A percentile compares a stretch with the other conserved stretches of the same genome.
phyloP scores from a whole-genome alignment of 2,888 invertebrate genomes.

The Tetranychus piercei region DNA sequence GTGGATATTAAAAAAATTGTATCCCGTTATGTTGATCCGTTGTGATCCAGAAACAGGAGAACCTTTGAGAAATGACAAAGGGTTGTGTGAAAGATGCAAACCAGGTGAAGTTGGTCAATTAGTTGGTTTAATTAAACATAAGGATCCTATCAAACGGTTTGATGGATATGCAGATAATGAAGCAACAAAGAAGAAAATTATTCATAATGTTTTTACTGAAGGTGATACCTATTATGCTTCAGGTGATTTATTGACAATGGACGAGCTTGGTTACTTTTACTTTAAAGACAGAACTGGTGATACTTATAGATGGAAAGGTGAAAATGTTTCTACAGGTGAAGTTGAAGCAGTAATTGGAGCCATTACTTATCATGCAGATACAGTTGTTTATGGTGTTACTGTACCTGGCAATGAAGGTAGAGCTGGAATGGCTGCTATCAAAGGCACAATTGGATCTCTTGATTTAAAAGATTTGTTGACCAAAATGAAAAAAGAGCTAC shows the following conservation, averaged over 20 bases:
- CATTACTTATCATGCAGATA: slow-evolving; percentile 60
- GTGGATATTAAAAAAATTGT: slow-evolving; percentile 17
- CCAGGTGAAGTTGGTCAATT: slow-evolving; percentile 84
- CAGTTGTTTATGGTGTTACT: slow-evolving; percentile 82
- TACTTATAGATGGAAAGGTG: slow-evolving; percentile 58
- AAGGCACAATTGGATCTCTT: slow-evolving; percentile 28
- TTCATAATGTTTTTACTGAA: slow-evolving; percentile 60
- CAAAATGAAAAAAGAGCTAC: slow-evolving; percentile 32
- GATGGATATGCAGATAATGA: slow-evolving; percentile 69
- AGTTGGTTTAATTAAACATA: slow-evolving; percentile 75
- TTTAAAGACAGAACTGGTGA: slow-evolving; percentile 92
- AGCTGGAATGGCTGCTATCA: slow-evolving; percentile 40
- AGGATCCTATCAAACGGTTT: slow-evolving; percentile 74
- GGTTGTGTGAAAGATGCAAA: slow-evolving; percentile 64
- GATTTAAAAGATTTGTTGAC: slow-evolving; percentile 29
- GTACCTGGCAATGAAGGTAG: slow-evolving; percentile 40
- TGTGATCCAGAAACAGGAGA: slow-evolving; percentile 62
- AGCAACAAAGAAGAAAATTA: slow-evolving; percentile 79
- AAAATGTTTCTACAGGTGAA: slow-evolving; percentile 95
- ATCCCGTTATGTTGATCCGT: slow-evolving; percentile 45
- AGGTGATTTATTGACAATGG: slow-evolving; percentile 62
- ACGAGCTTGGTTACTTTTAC: slow-evolving; percentile 74
- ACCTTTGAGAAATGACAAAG: slow-evolving; percentile 57
- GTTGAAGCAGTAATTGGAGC: slow-evolving; percentile 55
- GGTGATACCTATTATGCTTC: slow-evolving; percentile 81